phyloP scores from a whole-genome alignment of 2,113 vertebrate genomes.

The Oreotrochilus melanogaster region DNA sequence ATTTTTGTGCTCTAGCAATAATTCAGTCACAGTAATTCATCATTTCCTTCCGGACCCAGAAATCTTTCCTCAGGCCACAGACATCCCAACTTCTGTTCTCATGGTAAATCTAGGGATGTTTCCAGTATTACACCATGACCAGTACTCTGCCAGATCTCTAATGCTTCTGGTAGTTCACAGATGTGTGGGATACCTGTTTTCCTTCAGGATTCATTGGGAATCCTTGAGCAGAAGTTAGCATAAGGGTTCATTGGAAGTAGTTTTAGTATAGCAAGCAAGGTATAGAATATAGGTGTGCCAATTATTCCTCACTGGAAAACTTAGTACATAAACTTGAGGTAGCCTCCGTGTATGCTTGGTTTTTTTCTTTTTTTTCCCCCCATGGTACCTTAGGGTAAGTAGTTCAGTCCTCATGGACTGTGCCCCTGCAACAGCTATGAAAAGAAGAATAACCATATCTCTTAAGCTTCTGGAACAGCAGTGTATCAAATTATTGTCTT shows the following conservation, averaged over 20 bases:
- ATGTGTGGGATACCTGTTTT: background rate
- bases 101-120: background rate
- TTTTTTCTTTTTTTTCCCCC: background rate
- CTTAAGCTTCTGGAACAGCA: background rate
- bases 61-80: background rate
- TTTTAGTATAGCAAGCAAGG: background rate
- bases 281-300: background rate
- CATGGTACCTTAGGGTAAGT: background rate
- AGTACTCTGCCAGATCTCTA: background rate
- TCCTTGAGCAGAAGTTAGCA: background rate
- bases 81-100: background rate
- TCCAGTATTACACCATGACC: background rate
- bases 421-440: background rate
- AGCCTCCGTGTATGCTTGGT: rapidly evolving
- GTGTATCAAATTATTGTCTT: background rate
- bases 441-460: background rate
- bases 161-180: background rate
- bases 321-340: background rate
- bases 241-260: background rate
- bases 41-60: background rate
- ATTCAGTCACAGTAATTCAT: background rate
- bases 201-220: background rate
- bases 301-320: background rate
- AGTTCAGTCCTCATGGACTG: background rate
- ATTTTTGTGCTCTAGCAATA: background rate